A percentile compares a stretch with the other conserved stretches of the same genome.
Conservation (phyloP, 1,140 invertebrate genomes). For the Gerris buenoi region DNA sequence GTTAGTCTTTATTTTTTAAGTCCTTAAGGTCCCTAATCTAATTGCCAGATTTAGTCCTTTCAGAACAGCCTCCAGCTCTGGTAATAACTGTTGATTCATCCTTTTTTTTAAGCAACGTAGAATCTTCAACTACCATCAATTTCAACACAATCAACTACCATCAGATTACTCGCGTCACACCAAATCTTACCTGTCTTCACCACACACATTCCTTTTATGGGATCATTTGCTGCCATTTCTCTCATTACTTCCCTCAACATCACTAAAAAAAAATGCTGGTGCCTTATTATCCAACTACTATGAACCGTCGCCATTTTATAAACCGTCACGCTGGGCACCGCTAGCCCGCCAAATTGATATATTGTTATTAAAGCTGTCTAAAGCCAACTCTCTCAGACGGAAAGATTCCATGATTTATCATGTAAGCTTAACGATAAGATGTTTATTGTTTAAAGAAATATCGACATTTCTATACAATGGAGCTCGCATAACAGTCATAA, state of each 20-base stretch:
- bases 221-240: neutral
- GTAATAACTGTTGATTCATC: neutral
- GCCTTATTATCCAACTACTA: neutral
- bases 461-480: too few species aligned
- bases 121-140: neutral
- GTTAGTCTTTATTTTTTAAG: neutral
- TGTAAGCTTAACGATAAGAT: too few species aligned
- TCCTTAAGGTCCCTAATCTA: neutral
- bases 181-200: neutral
- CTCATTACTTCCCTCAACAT: neutral
- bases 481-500: too few species aligned
- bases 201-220: neutral
- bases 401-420: too few species aligned
- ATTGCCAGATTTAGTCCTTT: neutral
- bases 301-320: neutral
- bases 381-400: too few species aligned
- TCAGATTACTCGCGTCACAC: neutral
- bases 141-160: neutral
- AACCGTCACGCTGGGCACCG: constrained; percentile 1
- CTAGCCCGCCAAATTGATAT: constrained; percentile 5
- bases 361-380: too few species aligned
- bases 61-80: neutral
- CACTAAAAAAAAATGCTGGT: neutral
- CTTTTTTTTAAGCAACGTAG: neutral
- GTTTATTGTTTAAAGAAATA: too few species aligned